These are phyloP conservation scores for Synanthedon myopaeformis DNA, from an alignment of 2,888 invertebrate species.

Conservation along the genomic window DNA sequence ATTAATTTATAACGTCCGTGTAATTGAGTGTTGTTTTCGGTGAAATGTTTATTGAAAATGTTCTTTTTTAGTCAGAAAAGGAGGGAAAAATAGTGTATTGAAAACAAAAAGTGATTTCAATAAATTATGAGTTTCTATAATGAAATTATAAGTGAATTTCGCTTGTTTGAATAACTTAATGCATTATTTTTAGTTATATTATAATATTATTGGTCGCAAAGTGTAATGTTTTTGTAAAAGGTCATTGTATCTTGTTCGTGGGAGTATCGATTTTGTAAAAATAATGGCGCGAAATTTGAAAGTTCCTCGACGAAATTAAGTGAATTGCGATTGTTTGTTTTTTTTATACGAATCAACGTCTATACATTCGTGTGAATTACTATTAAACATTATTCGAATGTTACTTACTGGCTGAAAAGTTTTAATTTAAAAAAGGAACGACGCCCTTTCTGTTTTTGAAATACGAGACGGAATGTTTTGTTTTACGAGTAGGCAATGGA, in stretches of 20 bases:
- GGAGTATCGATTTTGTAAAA: constrained; percentile 51
- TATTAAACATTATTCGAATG: constrained; percentile 2
- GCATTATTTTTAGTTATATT: too few relatives aligned
- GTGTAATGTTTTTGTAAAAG: constrained; percentile 17
- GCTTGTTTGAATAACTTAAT: too few relatives aligned
- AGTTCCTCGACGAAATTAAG: constrained; percentile 6
- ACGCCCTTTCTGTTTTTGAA: not conserved
- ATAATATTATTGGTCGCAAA: not conserved
- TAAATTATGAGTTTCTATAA: too few relatives aligned
- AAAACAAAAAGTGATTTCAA: not conserved
- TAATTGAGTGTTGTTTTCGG: not conserved
- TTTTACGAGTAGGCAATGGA: constrained; percentile 46
- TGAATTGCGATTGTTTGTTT: too few relatives aligned
- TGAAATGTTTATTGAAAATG: constrained; percentile 6
- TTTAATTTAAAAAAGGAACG: constrained; percentile 6
- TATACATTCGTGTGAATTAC: not conserved
- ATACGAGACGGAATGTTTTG: not conserved
- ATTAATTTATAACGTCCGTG: not conserved
- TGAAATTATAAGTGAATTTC: too few relatives aligned
- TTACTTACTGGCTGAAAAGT: constrained; percentile 3
- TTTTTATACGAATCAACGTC: too few relatives aligned
- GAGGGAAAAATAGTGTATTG: not conserved
- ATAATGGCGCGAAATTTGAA: constrained; percentile 45
- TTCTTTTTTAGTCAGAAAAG: constrained; percentile 12
- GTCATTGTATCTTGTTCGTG: constrained; percentile 45